Conservation (phyloP, 2,113 vertebrate species). For the Eudyptes chrysolophus region DNA sequence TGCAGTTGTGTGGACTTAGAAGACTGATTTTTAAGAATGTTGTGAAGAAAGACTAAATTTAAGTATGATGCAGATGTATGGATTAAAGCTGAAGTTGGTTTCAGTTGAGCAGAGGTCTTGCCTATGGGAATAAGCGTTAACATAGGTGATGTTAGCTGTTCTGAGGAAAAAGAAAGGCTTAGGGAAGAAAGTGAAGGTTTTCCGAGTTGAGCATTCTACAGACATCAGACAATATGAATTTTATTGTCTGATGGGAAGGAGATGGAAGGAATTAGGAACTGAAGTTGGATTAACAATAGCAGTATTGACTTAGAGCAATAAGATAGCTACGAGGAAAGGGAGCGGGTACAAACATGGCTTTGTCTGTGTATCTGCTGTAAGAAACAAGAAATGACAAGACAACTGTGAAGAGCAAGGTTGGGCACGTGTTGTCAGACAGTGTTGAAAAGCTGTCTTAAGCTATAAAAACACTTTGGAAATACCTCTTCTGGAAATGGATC, state of each 20-base stretch:
- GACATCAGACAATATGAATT: not conserved
- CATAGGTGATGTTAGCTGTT: fast-evolving
- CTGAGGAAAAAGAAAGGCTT: not conserved
- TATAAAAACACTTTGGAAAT: not conserved
- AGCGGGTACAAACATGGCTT: not conserved
- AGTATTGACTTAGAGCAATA: not conserved
- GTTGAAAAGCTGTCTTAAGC: not conserved
- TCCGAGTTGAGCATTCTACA: not conserved
- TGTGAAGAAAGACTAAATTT: not conserved
- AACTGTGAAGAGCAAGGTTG: not conserved
- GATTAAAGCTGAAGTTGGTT: not conserved
- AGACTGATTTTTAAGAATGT: not conserved
- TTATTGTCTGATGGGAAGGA: not conserved
- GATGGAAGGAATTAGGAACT: not conserved
- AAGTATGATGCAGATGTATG: not conserved
- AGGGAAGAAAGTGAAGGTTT: not conserved
- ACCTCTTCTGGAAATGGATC: not conserved
- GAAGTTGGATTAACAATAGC: not conserved
- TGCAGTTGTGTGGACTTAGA: not conserved
- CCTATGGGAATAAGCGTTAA: fast-evolving
- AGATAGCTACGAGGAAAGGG: not conserved
- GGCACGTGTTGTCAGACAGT: not conserved
- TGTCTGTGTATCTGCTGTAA: not conserved
- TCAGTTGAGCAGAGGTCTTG: not conserved
- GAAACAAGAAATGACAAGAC: not conserved